These are phyloP conservation scores for Spea multiplicata DNA, from an alignment of 2,113 vertebrate genomes.

Conservation along the genomic window DNA sequence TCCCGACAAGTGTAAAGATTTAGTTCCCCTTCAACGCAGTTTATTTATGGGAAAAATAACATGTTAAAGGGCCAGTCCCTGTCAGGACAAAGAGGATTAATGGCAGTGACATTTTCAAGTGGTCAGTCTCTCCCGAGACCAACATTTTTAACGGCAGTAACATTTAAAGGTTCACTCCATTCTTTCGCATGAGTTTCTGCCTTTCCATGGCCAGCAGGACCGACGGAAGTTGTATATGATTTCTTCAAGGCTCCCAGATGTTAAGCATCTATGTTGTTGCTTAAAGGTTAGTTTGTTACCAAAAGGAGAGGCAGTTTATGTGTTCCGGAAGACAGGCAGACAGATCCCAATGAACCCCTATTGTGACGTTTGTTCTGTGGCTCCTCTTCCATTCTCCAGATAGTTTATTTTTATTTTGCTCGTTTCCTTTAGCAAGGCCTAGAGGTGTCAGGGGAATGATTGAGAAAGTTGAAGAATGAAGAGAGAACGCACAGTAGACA, in stretches of 20 bases:
- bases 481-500: neutral
- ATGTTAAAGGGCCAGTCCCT: neutral
- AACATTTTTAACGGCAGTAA: neutral
- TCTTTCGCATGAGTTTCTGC: neutral
- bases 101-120: constrained; percentile 9
- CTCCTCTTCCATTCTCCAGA: neutral
- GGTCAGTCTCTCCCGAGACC: neutral
- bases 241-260: neutral
- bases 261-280: neutral
- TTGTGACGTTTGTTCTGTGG: constrained; percentile 2
- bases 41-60: neutral
- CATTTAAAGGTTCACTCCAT: neutral
- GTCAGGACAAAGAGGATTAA: neutral
- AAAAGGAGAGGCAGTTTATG: neutral
- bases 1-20: neutral
- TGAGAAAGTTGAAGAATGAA: constrained; percentile 24
- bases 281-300: neutral
- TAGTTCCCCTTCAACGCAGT: neutral
- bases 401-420: neutral
- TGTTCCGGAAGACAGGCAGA: constrained; percentile 29
- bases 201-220: constrained; percentile 12
- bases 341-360: constrained; percentile 10
- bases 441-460: constrained; percentile 31
- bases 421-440: constrained; percentile 27
- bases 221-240: neutral